Evolutionary conservation across 2,797 vertebrate genomes (phyloP), one percentile per base, ranked within the genome.

Genomic region (Sebastes steindachneri): DNA sequence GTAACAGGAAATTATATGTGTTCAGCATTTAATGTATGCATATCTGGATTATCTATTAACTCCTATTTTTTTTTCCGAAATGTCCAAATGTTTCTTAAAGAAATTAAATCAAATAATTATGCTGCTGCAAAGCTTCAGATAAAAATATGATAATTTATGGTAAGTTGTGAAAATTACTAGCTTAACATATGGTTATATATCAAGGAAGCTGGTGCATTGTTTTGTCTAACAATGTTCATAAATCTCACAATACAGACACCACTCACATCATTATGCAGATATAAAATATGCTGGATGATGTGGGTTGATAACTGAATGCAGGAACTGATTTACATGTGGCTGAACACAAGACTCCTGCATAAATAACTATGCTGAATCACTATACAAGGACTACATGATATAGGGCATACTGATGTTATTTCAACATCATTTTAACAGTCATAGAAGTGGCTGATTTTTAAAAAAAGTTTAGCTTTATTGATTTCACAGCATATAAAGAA

Each of bases 211-310:
- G 62, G 63, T 57, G 57, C 68, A 80, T 58, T 81, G 77, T 79
- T 86, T 82, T 68, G 37, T 11, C 51, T 57, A 29, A 80, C 68
- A 66, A 73, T 74, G 53, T 66, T 68, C 55, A 68, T 53, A 78
- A 81, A 80, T 82, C 31, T 17, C 75, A 67, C 68, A 77, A 80
- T 67, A 71, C 29, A 68, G 58, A 48, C 67, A 65, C 17, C 59
- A 76, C 37, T 64, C 55, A 65, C 71, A 62, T 64, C 9, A 68
- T 85, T 82, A 90, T 85, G 87, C 82, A 87, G 71, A 75, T 82
- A 21, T 68, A 86, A 83, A 86, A 86, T 75, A 66, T 70, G 66
- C 73, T 41, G 4, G 62, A 82, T 60, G 64, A 41, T 75, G 75
- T 78, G 73, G 53, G 72, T 26, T 82, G 69, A 76, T 74, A 67